These are phyloP conservation scores for Drosophila nigrodunni DNA, from an alignment of 1,140 invertebrate species.

Conservation along the genomic window DNA sequence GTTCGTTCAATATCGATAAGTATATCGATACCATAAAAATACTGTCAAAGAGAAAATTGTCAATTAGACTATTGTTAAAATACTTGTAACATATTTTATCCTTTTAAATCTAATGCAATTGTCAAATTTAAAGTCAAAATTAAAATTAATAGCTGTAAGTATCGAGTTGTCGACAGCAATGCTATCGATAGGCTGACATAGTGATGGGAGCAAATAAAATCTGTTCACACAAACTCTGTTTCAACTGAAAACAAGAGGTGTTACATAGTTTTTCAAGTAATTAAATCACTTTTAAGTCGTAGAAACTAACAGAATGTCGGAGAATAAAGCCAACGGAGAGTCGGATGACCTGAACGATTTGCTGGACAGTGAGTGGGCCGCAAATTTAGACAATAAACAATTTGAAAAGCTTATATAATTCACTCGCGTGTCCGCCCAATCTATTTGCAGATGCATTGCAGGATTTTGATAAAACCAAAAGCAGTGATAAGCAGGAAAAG, in stretches of 20 bases:
- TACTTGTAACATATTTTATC: too few relatives aligned
- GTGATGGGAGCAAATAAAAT: neutral
- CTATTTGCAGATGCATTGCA: constrained; percentile 85
- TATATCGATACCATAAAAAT: neutral
- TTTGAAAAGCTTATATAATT: constrained; percentile 50
- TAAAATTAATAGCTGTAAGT: neutral
- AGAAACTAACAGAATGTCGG: constrained; percentile 65
- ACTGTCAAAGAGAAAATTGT: too few relatives aligned
- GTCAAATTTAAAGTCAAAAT: too few relatives aligned
- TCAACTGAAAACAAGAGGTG: constrained; percentile 34
- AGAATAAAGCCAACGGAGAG: constrained; percentile 70
- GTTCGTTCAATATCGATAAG: neutral
- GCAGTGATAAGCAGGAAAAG: constrained; percentile 54
- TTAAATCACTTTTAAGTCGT: constrained; percentile 32
- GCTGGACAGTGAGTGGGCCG: constrained; percentile 84
- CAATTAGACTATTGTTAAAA: too few relatives aligned
- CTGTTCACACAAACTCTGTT: constrained; percentile 3
- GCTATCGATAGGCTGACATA: neutral
- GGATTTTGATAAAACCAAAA: constrained; percentile 85
- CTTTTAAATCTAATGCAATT: too few relatives aligned
- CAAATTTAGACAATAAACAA: constrained; percentile 8
- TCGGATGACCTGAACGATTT: constrained; percentile 84
- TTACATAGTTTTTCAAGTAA: constrained; percentile 46
- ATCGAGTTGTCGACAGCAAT: neutral
- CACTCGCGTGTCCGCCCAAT: neutral